These are phyloP conservation scores for Ceratina calcarata DNA, from an alignment of 1,140 invertebrate genomes.

Conservation along the genomic window DNA sequence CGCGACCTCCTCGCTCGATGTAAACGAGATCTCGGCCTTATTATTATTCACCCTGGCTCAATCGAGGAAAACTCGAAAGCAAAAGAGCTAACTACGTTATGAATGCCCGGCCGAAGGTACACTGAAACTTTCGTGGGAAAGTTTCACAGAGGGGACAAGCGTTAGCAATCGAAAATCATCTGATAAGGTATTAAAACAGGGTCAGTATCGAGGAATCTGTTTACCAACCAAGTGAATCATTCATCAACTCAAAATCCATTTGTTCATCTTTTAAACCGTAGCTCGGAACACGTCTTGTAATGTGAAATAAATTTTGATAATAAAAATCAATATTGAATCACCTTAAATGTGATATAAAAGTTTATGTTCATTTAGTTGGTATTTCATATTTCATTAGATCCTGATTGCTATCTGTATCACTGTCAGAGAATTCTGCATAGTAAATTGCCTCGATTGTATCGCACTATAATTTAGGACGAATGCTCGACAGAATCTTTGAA, in stretches of 20 bases:
- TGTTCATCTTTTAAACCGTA: no score
- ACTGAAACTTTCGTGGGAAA: slow-evolving; percentile 34
- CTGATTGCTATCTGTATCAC: slow-evolving; percentile 7
- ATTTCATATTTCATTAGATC: background rate
- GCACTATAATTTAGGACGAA: background rate
- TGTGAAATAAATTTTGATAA: no score
- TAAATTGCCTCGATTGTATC: background rate
- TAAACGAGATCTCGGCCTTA: background rate
- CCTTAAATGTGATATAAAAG: no score
- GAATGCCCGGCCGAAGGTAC: background rate
- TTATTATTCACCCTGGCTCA: background rate
- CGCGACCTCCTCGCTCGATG: background rate
- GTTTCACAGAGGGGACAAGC: no score
- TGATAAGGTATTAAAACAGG: slow-evolving; percentile 18
- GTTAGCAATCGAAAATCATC: slow-evolving; percentile 2
- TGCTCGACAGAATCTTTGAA: background rate
- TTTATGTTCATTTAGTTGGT: no score
- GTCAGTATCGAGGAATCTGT: slow-evolving; percentile 16
- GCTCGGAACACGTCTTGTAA: no score
- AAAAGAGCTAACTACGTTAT: background rate
- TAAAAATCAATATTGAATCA: no score
- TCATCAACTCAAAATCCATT: no score
- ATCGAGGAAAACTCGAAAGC: background rate
- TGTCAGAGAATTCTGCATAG: background rate
- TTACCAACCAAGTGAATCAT: background rate